These are phyloP conservation scores for Drosophila arawakana DNA, from an alignment of 1,140 invertebrate species.

Conservation along the genomic window DNA sequence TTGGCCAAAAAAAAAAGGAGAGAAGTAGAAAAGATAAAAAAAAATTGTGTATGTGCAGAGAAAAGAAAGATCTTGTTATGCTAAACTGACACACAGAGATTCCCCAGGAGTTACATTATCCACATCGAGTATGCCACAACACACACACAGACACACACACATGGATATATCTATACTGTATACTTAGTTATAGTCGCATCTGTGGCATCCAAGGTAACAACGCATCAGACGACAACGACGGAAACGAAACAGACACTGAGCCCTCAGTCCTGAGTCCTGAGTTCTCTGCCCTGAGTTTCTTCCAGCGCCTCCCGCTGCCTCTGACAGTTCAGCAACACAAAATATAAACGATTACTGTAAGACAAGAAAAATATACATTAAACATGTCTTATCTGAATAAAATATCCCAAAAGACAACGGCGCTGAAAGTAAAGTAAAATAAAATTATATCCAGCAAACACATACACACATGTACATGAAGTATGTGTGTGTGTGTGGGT, in stretches of 20 bases:
- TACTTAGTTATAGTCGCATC: constrained; percentile 43
- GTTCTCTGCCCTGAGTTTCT: constrained; percentile 6
- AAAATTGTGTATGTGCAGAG: constrained; percentile 43
- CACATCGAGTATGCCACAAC: constrained; percentile 48
- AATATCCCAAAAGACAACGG: constrained; percentile 83
- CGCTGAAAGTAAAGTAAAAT: constrained; percentile 80
- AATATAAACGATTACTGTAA: constrained; percentile 83
- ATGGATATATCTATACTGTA: constrained; percentile 14
- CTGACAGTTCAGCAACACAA: constrained; percentile 49
- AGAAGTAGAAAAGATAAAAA: constrained; percentile 8
- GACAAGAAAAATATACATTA: constrained; percentile 82
- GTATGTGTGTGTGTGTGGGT: too few relatives aligned
- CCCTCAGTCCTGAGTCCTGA: constrained; percentile 19
- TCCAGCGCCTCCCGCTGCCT: neutral
- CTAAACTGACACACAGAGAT: constrained; percentile 83
- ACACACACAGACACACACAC: constrained; percentile 21
- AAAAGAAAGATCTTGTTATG: constrained; percentile 82
- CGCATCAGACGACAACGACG: constrained; percentile 64
- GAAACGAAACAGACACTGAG: constrained; percentile 71
- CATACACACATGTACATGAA: neutral
- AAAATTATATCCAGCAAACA: constrained; percentile 69
- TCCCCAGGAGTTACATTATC: constrained; percentile 81
- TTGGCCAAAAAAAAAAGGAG: constrained; percentile 56
- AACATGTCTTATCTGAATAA: constrained; percentile 83
- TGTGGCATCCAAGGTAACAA: constrained; percentile 67